Base-by-base conservation (phyloP, 2,888 invertebrate genomes). In the Lycia hirtaria region DNA sequence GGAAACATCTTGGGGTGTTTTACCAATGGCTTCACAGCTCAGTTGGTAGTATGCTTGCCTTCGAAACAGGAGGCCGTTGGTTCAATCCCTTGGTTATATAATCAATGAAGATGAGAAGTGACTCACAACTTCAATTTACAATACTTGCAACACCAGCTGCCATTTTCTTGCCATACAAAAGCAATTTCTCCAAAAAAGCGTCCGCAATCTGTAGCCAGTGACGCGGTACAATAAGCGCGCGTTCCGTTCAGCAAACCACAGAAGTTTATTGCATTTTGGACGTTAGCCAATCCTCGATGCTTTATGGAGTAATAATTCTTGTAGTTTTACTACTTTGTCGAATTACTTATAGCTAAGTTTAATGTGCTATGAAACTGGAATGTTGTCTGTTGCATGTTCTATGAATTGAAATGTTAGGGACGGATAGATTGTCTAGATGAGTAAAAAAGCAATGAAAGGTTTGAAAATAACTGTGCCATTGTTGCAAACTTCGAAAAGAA, bases 231-330 rank as follows among this genome's bases (percentile, higher is more conserved):
- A 44, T 56, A 56, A 48, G 37, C 52, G 24, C 47, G 28, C 43
- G 35, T 58, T 58, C 43, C 35, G 57, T 58, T 48, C 48, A 52
- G 52, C 52, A 48, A 40, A 40, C 51, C 51, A n/a, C 50, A 45
- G 57, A 58, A 52, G 43, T 58, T 58, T 73, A 76, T 71, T 81
- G 76, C 72, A 76, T 76, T 73, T 75, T 83, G 83, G 83, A 78
- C 43, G 52, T 50, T 54, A 40, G 74, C 83, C 83, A 83, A 76
- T 75, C 64, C 69, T 53, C 57, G 24, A 64, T 65, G 68, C 73
- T 80, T 81, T 81, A 80, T 78, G 73, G 75, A 66, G 69, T 76
- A 78, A 77, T 81, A 80, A 77, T 72, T 81, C 75, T 76, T 79
- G 72, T 70, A 69, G 75, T 75, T 78, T 79, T 73, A 74, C 76